Percentiles rank a stretch among this genome's conserved stretches.
phyloP scores from a whole-genome alignment of 2,888 invertebrate genomes.

The Aporophyla lueneburgensis region DNA sequence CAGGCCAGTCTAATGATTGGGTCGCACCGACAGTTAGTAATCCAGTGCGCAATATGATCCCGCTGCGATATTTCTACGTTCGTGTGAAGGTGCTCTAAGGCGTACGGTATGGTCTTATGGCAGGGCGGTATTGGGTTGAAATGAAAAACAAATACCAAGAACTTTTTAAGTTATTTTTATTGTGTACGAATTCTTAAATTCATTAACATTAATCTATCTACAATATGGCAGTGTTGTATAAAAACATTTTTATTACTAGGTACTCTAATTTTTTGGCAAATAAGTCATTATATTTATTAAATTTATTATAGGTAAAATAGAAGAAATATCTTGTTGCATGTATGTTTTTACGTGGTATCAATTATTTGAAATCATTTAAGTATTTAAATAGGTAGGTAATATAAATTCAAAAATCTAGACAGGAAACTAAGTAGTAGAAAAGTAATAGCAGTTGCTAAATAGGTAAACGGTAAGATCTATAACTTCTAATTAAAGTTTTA shows the following conservation, averaged over 20 bases:
- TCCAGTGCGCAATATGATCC: no score
- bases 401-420: conserved; percentile 25
- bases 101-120: background rate
- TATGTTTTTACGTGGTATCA: background rate
- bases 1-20: no score
- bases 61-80: no score
- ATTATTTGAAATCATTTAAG: conserved; percentile 4
- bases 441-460: conserved; percentile 42
- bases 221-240: conserved; percentile 85
- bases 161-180: conserved; percentile 78
- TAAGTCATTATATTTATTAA: conserved; percentile 12
- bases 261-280: conserved; percentile 42
- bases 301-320: conserved; percentile 23
- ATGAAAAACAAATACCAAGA: conserved; percentile 41
- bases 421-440: conserved; percentile 26
- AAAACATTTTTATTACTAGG: conserved; percentile 46
- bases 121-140: conserved; percentile 1
- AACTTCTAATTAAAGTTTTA: conserved; percentile 55
- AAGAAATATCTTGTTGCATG: conserved; percentile 8
- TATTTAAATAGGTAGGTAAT: conserved; percentile 6
- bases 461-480: conserved; percentile 47
- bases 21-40: no score
- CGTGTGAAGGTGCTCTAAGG: no score
- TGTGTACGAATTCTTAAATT: conserved; percentile 70
- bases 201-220: conserved; percentile 82